Base-by-base conservation (phyloP, 2,888 invertebrate genomes). In the Drosophila sordidula region DNA sequence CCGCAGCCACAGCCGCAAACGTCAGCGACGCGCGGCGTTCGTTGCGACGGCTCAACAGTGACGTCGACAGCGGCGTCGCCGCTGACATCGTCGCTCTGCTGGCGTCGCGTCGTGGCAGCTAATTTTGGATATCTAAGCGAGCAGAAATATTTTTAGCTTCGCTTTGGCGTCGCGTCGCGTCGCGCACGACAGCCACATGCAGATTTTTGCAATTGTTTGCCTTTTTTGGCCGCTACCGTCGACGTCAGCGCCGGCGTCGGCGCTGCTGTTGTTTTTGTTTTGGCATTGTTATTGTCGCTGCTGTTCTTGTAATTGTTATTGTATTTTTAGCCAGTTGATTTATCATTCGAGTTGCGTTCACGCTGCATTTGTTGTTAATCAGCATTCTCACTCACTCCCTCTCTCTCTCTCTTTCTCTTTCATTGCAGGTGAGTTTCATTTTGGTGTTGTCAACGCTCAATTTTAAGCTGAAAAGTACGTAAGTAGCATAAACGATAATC, bases 151-250 rank as follows among this genome's bases (percentile, higher is more conserved):
- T 83, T 83, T 88, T 83, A 83, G 89, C 75, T 58, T 51, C 63
- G 68, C 61, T 72, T 70, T 66, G 46, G 39, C 57, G 34, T 32
- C 9, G 29, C 54, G 80, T 32, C 29, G 29, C 54, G 80, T 32
- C 80, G 81, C 49, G 34, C 61, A 62, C 78, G 59, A 64, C 63
- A 72, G 61, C 65, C 80, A 77, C 80, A 86, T 83, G 89, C 83
- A 83, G 87, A 83, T 83, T 85, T 88, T 88, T 82, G 83, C 83
- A 88, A 86, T 88, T 88, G 88, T 86, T 83, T 77, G 87, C 87
- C 89, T 77, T 83, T 88, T 83, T 83, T 88, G 83, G 87, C 74
- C 49, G 66, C 32, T 54, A 36, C 16, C 75, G 55, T 51, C 39
- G 41, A 49, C 73, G 59, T 49, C 41, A 29, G 18, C 59, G 39